Conservation (phyloP, 1,140 invertebrate genomes). For the Rhynchophorus ferrugineus region DNA sequence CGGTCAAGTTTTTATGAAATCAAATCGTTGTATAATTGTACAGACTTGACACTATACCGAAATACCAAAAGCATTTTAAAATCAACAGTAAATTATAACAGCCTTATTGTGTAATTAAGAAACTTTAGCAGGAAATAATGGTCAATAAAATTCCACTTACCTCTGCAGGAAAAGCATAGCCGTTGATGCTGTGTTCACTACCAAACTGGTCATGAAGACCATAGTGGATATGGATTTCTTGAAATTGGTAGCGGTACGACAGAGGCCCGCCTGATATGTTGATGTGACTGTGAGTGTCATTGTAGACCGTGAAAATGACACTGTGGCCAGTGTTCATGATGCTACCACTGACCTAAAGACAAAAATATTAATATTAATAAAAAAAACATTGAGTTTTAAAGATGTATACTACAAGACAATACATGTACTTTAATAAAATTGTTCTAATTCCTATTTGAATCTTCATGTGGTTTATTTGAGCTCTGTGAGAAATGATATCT, state of each 20-base stretch:
- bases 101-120: too few relatives aligned
- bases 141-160: conserved; percentile 59
- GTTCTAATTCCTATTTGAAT: too few relatives aligned
- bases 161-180: conserved; percentile 87
- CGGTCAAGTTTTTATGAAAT: too few relatives aligned
- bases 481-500: too few relatives aligned
- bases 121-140: too few relatives aligned
- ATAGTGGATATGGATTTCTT: conserved; percentile 84
- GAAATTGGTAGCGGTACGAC: conserved; percentile 91
- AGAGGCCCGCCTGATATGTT: conserved; percentile 90
- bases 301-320: conserved; percentile 85
- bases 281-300: conserved; percentile 71
- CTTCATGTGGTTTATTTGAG: too few relatives aligned
- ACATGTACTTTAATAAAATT: too few relatives aligned
- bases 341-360: conserved; percentile 67
- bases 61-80: too few relatives aligned
- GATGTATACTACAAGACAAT: too few relatives aligned
- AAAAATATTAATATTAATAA: conserved; percentile 4
- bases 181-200: conserved; percentile 86
- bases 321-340: conserved; percentile 91
- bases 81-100: too few relatives aligned
- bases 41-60: too few relatives aligned
- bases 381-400: background rate
- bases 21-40: too few relatives aligned
- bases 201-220: conserved; percentile 78